Percentiles rank a stretch among this genome's conserved stretches.
Evolutionary conservation across 2,888 invertebrate genomes (phyloP).

Genomic region (Andrena chrysosceles): DNA sequence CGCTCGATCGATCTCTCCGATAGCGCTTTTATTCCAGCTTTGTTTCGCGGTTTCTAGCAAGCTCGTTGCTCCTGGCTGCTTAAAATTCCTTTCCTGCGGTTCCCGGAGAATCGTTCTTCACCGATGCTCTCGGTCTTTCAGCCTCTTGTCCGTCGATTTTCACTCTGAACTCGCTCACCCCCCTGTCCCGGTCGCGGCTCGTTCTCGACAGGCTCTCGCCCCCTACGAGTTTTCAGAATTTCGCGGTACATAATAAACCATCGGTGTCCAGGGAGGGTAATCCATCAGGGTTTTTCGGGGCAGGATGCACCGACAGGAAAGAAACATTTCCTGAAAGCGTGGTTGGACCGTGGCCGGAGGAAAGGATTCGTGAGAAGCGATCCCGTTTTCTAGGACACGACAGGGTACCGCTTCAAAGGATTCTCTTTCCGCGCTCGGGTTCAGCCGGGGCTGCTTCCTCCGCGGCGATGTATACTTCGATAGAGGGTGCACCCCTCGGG

Average conservation of each 20-base stretch:
- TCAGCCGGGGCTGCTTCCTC: constrained; percentile 1
- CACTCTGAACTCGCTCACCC: not conserved
- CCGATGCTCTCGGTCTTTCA: not conserved
- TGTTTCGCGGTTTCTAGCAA: constrained; percentile 50
- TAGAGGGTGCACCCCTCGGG: constrained; percentile 58
- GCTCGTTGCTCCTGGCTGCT: not conserved
- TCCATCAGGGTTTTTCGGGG: not conserved
- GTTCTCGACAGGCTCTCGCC: not conserved
- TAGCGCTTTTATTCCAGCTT: constrained; percentile 47
- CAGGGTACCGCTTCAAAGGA: constrained; percentile 14
- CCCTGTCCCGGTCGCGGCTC: not conserved
- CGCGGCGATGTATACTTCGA: constrained; percentile 66
- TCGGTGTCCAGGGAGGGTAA: not conserved
- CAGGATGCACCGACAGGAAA: constrained; percentile 1
- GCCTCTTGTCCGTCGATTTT: not conserved
- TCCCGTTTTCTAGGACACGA: constrained; percentile 17
- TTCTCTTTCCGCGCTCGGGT: not conserved
- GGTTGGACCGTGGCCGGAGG: not conserved
- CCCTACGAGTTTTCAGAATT: constrained; percentile 1
- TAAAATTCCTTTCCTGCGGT: not conserved
- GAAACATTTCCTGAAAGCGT: not conserved
- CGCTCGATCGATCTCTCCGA: constrained; percentile 53
- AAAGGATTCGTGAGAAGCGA: constrained; percentile 25
- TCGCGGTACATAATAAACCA: not conserved
- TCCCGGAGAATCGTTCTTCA: constrained; percentile 1